Percentiles rank a stretch among this genome's conserved stretches.
These are phyloP conservation scores for Eretmochelys imbricata DNA, from an alignment of 2,113 vertebrate species.

Conservation along the genomic window DNA sequence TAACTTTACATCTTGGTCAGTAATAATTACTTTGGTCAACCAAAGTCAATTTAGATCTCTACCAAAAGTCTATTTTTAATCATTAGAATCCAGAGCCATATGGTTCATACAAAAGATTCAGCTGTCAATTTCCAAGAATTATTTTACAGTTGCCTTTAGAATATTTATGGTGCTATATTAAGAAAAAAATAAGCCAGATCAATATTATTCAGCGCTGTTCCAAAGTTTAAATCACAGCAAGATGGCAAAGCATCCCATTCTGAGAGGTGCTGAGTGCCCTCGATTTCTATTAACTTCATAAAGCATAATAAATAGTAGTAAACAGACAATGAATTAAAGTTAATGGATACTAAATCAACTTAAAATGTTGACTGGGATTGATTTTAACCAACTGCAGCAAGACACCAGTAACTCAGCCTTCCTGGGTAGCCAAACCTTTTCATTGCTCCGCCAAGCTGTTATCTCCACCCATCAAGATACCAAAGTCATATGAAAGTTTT, in stretches of 20 bases:
- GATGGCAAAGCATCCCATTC: neutral
- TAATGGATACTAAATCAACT: neutral
- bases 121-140: neutral
- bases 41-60: neutral
- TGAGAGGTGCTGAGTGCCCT: neutral
- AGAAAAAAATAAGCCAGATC: neutral
- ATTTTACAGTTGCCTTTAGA: constrained; percentile 11
- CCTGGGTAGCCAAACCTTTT: neutral
- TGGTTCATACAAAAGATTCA: neutral
- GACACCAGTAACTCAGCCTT: neutral
- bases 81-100: neutral
- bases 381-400: neutral
- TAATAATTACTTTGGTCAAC: neutral
- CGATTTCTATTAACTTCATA: neutral
- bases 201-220: neutral
- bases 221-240: neutral
- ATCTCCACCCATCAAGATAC: neutral
- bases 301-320: neutral
- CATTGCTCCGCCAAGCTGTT: neutral
- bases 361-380: neutral
- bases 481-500: neutral
- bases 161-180: neutral
- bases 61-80: neutral
- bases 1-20: neutral
- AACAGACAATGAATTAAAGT: neutral